Percentiles rank a stretch among this genome's conserved stretches.
Evolutionary conservation across 2,888 invertebrate species (phyloP).

Genomic region (Cephus runcator): DNA sequence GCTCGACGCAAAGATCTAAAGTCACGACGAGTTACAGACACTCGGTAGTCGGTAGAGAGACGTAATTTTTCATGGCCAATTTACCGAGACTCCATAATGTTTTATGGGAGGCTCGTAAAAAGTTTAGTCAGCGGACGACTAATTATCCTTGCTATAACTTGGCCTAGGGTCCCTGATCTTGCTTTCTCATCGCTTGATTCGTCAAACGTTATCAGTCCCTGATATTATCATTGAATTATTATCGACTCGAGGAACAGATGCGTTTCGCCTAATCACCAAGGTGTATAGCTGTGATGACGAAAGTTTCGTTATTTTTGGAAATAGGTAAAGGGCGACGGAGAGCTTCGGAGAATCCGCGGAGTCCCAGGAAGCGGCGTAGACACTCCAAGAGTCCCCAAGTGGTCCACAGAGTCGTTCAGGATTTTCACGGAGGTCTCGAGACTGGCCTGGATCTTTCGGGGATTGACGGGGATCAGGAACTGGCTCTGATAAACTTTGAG

Average conservation of each 20-base stretch:
- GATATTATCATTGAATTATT: neutral
- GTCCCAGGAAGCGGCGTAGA: slow-evolving; percentile 50
- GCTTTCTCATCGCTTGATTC: neutral
- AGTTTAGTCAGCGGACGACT: neutral
- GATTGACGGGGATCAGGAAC: slow-evolving; percentile 57
- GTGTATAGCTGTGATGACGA: too few relatives aligned
- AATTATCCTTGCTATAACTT: neutral
- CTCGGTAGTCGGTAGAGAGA: neutral
- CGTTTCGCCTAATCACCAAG: neutral
- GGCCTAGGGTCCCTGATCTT: neutral
- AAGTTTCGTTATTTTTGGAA: too few relatives aligned
- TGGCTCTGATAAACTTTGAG: slow-evolving; percentile 55
- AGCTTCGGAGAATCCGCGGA: slow-evolving; percentile 54
- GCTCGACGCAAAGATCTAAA: neutral
- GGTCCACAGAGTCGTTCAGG: slow-evolving; percentile 37
- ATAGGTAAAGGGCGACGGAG: slow-evolving; percentile 51
- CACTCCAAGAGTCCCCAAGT: slow-evolving; percentile 52
- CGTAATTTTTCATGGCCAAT: neutral
- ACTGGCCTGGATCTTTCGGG: slow-evolving; percentile 53
- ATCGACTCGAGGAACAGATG: neutral
- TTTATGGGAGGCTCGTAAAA: neutral
- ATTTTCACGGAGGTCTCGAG: slow-evolving; percentile 47
- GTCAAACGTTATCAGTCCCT: neutral
- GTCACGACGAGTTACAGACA: neutral
- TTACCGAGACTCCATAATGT: neutral